A percentile compares a stretch with the other conserved stretches of the same genome.
phyloP scores from a whole-genome alignment of 2,888 invertebrate species.

The Latrodectus hesperus region DNA sequence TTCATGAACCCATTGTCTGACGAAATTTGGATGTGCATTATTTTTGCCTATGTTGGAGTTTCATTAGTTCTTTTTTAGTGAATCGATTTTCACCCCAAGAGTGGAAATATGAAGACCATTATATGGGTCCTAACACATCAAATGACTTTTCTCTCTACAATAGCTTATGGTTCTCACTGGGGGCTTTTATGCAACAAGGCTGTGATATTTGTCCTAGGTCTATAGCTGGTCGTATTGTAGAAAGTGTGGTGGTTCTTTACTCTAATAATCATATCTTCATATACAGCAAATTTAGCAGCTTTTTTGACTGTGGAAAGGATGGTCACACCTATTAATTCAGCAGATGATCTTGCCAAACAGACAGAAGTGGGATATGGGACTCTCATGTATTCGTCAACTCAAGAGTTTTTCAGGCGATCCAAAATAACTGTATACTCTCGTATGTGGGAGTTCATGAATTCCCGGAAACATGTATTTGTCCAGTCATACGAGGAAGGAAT shows the following conservation, averaged over 20 bases:
- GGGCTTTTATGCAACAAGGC: conserved; percentile 80
- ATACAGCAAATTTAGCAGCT: conserved; percentile 78
- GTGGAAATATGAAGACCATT: conserved; percentile 75
- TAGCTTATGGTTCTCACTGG: conserved; percentile 79
- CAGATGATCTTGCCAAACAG: conserved; percentile 78
- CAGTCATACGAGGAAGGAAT: conserved; percentile 75
- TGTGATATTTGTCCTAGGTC: conserved; percentile 79
- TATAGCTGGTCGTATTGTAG: conserved; percentile 77
- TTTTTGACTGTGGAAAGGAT: conserved; percentile 78
- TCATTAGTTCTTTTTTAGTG: conserved; percentile 78
- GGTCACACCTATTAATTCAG: conserved; percentile 76
- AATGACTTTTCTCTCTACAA: conserved; percentile 79
- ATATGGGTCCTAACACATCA: conserved; percentile 72
- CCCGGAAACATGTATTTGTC: conserved; percentile 76
- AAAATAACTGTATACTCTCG: conserved; percentile 76
- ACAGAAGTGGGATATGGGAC: conserved; percentile 77
- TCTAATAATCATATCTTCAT: conserved; percentile 78
- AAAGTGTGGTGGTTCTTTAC: conserved; percentile 78
- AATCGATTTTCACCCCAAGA: conserved; percentile 78
- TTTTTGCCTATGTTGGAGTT: conserved; percentile 78
- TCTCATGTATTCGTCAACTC: conserved; percentile 76
- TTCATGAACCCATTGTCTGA: conserved; percentile 79
- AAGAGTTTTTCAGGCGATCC: conserved; percentile 77
- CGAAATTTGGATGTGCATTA: conserved; percentile 79
- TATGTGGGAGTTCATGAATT: conserved; percentile 78